Evolutionary conservation across 2,888 invertebrate genomes (phyloP), one percentile per base, ranked within the genome.

Genomic region (Hetaerina titia): DNA sequence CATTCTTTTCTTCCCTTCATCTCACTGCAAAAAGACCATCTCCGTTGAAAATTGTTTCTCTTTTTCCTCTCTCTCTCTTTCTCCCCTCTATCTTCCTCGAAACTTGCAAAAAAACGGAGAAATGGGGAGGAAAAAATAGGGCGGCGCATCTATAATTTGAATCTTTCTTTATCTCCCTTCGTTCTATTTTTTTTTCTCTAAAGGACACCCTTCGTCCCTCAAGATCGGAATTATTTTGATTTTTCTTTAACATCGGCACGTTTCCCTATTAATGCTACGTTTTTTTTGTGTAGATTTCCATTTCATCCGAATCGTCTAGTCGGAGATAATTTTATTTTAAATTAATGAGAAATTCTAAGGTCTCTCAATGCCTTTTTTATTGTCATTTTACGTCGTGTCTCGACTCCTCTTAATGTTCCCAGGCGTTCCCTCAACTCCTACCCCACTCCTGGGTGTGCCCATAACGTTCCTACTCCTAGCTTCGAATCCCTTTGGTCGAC

Each of bases 141-240:
- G 81, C 81, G 22, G 81, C 81, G 22, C 81, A 81, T 81, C 81
- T 81, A 81, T 81, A 81, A 81, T 81, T 81, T 81, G 81, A 81
- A 81, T 81, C 81, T 81, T 81, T 81, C 81, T 81, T 31, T 22
- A 81, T 25, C 81, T 81, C 11, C 31, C 81, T 9, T 13, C 25
- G 25, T 13, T 81, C 69, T 19, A 22, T n/a, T 69, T 81, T 31
- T 81, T 81, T 31, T n/a, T 25, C 81, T 81, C 31, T 22, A 0
- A 45, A 45, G 45, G 45, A 45, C 45, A 4, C 45, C 1, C 69
- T n/a, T n/a, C 22, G 9, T 81, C 31, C 81, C 69, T 22, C 22
- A n/a, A 69, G 69, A n/a, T 8, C 45, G 22, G 81, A 81, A 31
- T 81, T 15, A 31, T 81, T 11, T 31, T 81, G 22, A 6, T 69